These are phyloP conservation scores for Lepus townsendii DNA, from an alignment of 2,797 vertebrate species.

Conservation along the genomic window DNA sequence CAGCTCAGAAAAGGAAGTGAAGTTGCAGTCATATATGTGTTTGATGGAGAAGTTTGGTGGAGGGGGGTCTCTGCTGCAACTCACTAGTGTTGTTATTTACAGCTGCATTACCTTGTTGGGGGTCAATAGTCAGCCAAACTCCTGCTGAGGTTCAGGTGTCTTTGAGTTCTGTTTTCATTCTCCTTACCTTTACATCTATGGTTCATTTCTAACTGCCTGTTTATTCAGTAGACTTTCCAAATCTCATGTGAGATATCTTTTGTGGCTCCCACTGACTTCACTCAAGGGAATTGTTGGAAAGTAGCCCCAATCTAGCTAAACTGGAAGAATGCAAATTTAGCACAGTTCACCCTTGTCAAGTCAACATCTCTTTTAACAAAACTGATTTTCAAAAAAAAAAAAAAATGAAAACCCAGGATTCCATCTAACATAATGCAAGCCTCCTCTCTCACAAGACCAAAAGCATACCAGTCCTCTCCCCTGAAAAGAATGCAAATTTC, in stretches of 20 bases:
- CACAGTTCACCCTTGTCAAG: neutral
- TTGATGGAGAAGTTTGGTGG: fast-evolving
- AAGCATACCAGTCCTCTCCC: neutral
- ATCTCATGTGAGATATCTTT: neutral
- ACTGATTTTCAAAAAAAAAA: neutral
- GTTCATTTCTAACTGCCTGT: neutral
- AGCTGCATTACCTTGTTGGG: neutral
- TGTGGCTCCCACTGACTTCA: neutral
- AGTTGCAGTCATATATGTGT: neutral
- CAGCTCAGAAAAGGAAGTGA: neutral
- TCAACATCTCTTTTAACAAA: neutral
- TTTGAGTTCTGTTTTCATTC: neutral
- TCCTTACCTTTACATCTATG: too few species aligned
- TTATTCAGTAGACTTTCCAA: neutral
- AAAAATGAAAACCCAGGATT: neutral
- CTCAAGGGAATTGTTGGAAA: neutral
- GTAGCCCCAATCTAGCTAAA: neutral
- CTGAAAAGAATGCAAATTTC: neutral
- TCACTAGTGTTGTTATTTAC: neutral
- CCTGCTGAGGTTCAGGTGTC: neutral
- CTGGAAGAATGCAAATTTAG: neutral
- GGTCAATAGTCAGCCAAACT: neutral
- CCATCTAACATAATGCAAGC: neutral
- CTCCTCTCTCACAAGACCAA: neutral
- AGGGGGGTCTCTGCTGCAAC: fast-evolving